A percentile compares a stretch with the other conserved stretches of the same genome.
Conservation (phyloP, 2,888 invertebrate species). For the Thelaira solivaga region DNA sequence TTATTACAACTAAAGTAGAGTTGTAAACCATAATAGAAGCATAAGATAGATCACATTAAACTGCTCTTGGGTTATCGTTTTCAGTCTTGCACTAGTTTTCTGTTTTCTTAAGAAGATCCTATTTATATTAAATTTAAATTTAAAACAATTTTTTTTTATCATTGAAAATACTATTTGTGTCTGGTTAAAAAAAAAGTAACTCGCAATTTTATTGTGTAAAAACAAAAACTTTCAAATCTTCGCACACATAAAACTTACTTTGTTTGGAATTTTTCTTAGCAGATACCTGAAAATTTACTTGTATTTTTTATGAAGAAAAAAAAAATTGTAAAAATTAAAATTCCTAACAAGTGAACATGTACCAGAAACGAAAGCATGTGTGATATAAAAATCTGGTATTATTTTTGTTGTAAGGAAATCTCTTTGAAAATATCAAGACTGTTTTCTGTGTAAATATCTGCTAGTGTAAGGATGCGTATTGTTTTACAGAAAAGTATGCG, state of each 20-base stretch:
- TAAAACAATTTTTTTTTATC: not conserved
- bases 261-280: not conserved
- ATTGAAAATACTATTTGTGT: constrained; percentile 25
- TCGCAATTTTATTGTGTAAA: not conserved
- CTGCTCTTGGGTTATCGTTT: too few species aligned
- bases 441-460: not conserved
- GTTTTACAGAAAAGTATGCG: not conserved
- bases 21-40: too few species aligned
- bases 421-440: constrained; percentile 15
- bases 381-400: constrained; percentile 24
- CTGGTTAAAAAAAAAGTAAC: not conserved
- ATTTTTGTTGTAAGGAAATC: constrained; percentile 5
- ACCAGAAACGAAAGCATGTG: not conserved
- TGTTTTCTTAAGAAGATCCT: too few species aligned
- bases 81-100: too few species aligned
- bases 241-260: not conserved
- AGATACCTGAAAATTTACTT: not conserved
- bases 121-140: too few species aligned
- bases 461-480: too few species aligned
- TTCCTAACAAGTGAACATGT: constrained; percentile 9
- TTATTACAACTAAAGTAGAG: too few species aligned
- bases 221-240: not conserved
- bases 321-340: too few species aligned
- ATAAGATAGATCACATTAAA: too few species aligned
- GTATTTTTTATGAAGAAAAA: not conserved